Evolutionary conservation across 2,888 invertebrate genomes (phyloP), one percentile per base, ranked within the genome.

Genomic region (Petrophora chlorosata): DNA sequence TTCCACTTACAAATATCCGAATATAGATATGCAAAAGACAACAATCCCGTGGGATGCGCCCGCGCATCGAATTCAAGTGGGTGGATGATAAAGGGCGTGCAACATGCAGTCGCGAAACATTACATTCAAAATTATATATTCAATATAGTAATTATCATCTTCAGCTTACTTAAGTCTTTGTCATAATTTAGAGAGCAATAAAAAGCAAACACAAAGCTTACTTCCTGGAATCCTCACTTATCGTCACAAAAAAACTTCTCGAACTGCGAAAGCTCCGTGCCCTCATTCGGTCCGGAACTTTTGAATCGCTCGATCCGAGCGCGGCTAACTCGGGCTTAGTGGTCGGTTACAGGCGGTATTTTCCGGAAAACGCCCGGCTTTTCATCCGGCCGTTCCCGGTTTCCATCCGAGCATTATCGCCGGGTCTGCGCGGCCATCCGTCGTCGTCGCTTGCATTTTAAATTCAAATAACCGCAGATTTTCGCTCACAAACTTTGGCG

Each of bases 381-480:
- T 71, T 60, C 64, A 47, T 34, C 60, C 59, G 63, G 56, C 58
- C 8, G 19, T 30, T 10, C 22, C 29, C 13, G 14, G 26, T 15
- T 35, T 65, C 67, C 64, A 74, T 68, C 73, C 71, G 70, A 70
- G 73, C 71, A 69, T 76, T 76, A 77, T 73, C 73, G 64, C 66
- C 59, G 59, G 59, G 53, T 44, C 59, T 51, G 59, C 53, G 58
- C 65, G 62, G 53, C 67, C 70, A 60, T 61, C 69, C 68, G 68
- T 63, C 68, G 41, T 15, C 49, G 61, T 66, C 71, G 60, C 66
- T 71, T 64, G 61, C 69, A 80, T 79, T 82, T 81, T 65, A 79
- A 80, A 78, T 81, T 78, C 72, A 74, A 77, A 77, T 76, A 71
- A 63, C 68, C 65, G 57, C 70, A 67, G 56, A 73, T 70, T 76